Evolutionary conservation across 2,888 invertebrate genomes (phyloP), one percentile per base, ranked within the genome.

Genomic region (Candidula unifasciata): DNA sequence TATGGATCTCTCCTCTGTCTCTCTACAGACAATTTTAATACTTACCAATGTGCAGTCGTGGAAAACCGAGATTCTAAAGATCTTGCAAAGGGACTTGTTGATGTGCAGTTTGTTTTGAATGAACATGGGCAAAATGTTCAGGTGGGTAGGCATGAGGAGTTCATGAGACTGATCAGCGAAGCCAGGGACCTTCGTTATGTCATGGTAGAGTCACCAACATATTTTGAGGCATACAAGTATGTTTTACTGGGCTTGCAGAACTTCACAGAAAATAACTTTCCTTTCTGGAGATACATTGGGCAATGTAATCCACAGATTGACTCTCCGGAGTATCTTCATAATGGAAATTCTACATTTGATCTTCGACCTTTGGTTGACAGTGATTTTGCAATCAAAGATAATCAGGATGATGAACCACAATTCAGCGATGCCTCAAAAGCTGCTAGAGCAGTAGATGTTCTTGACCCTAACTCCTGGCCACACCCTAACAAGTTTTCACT

Each of bases 211-310:
- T 96, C 96, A 80, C 96, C 95, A 80, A 96, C 96, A 0, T 97
- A 96, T 93, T 97, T 97, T 91, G 97, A 97, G 91, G 96, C 97
- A 0, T 97, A 97, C 91, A 95, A 96, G 87, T 96, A 96, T 90
- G 96, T 97, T 0, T 94, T 97, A 81, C 95, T 95, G 88, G 96
- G 96, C n/a, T 92, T 97, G 44, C 95, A 96, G 90, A 93, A 94
- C 1, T 95, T 96, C 80, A 93, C 94, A 74, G 86, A 86, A n/a
- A 86, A 87, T 13, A 88, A 89, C 64, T 83, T 91, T 30, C 91
- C 91, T 8, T 90, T 91, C 82, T 86, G 89, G 78, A 80, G 84
- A 52, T 90, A 91, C 79, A 89, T 91, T 37, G 87, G 90, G 16
- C 66, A 87, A 16, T 90, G 90, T 73, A 79, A 88, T 16, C 85